Base-by-base conservation (phyloP, 2,113 vertebrate species). In the Malurus alboscapulatus region DNA sequence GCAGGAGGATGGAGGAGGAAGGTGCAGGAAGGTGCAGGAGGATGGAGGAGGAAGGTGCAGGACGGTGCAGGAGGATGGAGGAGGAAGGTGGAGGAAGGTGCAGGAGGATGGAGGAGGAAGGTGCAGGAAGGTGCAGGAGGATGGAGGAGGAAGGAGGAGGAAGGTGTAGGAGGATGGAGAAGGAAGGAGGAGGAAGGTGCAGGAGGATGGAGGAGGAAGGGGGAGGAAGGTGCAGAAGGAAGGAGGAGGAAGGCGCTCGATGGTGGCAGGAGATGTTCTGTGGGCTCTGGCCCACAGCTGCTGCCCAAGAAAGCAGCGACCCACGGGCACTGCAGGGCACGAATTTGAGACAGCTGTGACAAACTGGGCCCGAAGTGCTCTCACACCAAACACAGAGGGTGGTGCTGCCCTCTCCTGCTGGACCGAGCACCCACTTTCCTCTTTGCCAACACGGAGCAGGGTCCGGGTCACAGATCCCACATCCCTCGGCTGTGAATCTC, bases 401-500 rank as follows among this genome's bases (percentile, higher is more conserved):
- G 51, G 8, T 97, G 67, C 91, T 97, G 95, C 88, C 95, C 91
- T 94, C 96, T 96, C 75, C 93, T 92, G 94, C 62, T 50, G 10
- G 40, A 47, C 38, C 5, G 9, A 48, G 38, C 25, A 6, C 24
- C 22, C 51, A 20, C 40, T 4, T 55, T n/a, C 81, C 24, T 59
- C 47, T 18, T 48, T 36, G 3, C 18, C 50, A 66, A 80, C 29
- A 20, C n/a, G 65, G 18, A 63, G 22, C 25, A 25, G 12, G 30
- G 24, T 17, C 54, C 65, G 3, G 8, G 17, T 25, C 40, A 34
- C 40, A 53, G 22, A 6, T 1, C 12, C 18, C n/a, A 7, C 2
- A 1, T 14, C 45, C 26, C 48, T 59, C 22, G 11, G 3, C 2
- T 44, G 14, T 12, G 38, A 18, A 32, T 30, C 20, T 85, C 34